These are phyloP conservation scores for Globodera ellingtonae DNA, from an alignment of 1,140 invertebrate genomes.

Conservation along the genomic window DNA sequence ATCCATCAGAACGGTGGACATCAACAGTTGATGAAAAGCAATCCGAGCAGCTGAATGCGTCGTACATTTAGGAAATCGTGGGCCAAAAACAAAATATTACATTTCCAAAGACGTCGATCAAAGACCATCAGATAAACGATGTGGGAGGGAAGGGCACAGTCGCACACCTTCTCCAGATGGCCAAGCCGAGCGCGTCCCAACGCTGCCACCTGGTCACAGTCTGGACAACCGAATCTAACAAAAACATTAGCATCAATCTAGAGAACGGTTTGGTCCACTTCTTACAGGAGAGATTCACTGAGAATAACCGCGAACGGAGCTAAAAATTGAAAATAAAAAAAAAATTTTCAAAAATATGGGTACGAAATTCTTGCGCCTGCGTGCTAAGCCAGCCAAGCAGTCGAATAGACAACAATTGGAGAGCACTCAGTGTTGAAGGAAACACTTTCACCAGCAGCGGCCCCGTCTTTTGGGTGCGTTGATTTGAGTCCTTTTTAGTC, in stretches of 20 bases:
- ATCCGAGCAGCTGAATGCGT: constrained; percentile 43
- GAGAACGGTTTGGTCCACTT: neutral
- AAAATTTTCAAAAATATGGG: neutral
- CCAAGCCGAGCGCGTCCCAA: constrained; percentile 4
- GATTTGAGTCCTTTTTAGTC: constrained; percentile 52
- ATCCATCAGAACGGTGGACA: constrained; percentile 64
- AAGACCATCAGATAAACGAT: constrained; percentile 40
- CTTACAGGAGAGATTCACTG: constrained; percentile 54
- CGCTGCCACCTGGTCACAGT: neutral
- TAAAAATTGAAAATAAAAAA: constrained; percentile 35
- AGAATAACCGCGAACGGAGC: constrained; percentile 55
- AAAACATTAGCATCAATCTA: neutral
- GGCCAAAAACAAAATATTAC: constrained; percentile 24
- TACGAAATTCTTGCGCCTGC: constrained; percentile 43
- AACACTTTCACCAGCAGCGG: constrained; percentile 59
- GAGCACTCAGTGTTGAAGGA: constrained; percentile 36
- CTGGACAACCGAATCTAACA: constrained; percentile 2
- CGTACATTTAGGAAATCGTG: neutral
- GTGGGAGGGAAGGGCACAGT: constrained; percentile 40
- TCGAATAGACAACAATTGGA: constrained; percentile 51
- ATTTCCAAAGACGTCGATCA: constrained; percentile 52
- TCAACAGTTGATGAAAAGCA: constrained; percentile 60
- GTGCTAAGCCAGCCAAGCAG: constrained; percentile 53
- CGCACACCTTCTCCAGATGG: constrained; percentile 3
- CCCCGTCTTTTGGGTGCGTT: constrained; percentile 55